These are phyloP conservation scores for Aporrectodea caliginosa DNA, from an alignment of 1,140 invertebrate species.

Conservation along the genomic window DNA sequence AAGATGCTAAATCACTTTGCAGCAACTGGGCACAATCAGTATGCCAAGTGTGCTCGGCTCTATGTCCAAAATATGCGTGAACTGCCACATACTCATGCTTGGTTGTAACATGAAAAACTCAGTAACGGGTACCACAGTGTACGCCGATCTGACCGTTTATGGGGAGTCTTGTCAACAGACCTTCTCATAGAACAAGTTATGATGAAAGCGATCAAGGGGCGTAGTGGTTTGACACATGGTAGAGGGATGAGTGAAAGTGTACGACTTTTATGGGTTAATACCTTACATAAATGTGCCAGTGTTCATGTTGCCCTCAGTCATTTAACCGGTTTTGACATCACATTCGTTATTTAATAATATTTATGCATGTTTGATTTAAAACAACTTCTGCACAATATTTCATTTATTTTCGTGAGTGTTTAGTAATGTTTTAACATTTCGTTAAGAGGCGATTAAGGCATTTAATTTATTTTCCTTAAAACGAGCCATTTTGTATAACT, in stretches of 20 bases:
- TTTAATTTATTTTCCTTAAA: too few relatives aligned
- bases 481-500: too few relatives aligned
- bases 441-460: too few relatives aligned
- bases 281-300: constrained; percentile 10
- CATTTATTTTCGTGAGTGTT: too few relatives aligned
- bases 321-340: not conserved
- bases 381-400: too few relatives aligned
- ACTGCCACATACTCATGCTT: not conserved
- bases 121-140: not conserved
- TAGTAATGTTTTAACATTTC: too few relatives aligned
- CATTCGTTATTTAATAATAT: too few relatives aligned
- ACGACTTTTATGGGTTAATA: not conserved
- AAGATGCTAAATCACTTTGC: constrained; percentile 16
- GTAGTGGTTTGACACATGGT: constrained; percentile 14
- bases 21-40: too few relatives aligned
- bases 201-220: too few relatives aligned
- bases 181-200: constrained; percentile 22
- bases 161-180: constrained; percentile 15
- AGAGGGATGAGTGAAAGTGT: constrained; percentile 11
- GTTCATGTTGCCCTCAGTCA: not conserved
- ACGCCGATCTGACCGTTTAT: not conserved
- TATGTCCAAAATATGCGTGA: not conserved
- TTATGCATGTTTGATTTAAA: too few relatives aligned
- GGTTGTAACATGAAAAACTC: not conserved
- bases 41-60: too few relatives aligned